Evolutionary conservation across 2,888 invertebrate genomes (phyloP).

Genomic region (Aleiodes leptofemur): DNA sequence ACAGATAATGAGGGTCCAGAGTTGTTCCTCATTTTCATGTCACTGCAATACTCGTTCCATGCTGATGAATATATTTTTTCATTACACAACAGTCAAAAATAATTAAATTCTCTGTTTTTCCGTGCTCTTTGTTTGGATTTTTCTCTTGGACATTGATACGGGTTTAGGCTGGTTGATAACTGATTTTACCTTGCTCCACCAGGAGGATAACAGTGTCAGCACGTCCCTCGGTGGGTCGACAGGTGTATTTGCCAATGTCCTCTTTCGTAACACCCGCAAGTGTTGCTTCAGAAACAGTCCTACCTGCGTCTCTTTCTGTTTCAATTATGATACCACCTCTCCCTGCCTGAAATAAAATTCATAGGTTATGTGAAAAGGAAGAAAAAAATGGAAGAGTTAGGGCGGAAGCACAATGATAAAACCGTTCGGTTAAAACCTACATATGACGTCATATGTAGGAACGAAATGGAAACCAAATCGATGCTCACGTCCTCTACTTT

Average conservation of each 20-base stretch:
- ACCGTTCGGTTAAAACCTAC: too few species aligned
- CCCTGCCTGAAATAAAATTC: constrained; percentile 70
- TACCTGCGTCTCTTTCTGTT: constrained; percentile 79
- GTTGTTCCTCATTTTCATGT: too few species aligned
- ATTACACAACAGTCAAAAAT: neutral
- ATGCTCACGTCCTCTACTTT: too few species aligned
- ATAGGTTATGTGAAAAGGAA: constrained; percentile 31
- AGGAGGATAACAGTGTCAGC: constrained; percentile 80
- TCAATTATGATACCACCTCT: constrained; percentile 81
- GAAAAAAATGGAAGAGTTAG: neutral
- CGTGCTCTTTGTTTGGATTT: neutral
- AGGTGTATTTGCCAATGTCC: constrained; percentile 81
- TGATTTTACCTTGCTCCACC: constrained; percentile 78
- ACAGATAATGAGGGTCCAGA: too few species aligned
- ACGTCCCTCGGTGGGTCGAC: constrained; percentile 79
- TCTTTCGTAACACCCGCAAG: constrained; percentile 78
- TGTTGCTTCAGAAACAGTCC: constrained; percentile 79
- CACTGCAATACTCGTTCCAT: too few species aligned
- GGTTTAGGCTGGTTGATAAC: neutral
- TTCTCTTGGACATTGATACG: constrained; percentile 5
- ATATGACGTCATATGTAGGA: too few species aligned
- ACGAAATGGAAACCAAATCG: too few species aligned
- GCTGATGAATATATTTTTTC: neutral
- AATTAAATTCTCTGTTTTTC: neutral
- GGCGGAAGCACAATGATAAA: too few species aligned